These are phyloP conservation scores for Acleris laterana DNA, from an alignment of 2,888 invertebrate species.

Conservation along the genomic window DNA sequence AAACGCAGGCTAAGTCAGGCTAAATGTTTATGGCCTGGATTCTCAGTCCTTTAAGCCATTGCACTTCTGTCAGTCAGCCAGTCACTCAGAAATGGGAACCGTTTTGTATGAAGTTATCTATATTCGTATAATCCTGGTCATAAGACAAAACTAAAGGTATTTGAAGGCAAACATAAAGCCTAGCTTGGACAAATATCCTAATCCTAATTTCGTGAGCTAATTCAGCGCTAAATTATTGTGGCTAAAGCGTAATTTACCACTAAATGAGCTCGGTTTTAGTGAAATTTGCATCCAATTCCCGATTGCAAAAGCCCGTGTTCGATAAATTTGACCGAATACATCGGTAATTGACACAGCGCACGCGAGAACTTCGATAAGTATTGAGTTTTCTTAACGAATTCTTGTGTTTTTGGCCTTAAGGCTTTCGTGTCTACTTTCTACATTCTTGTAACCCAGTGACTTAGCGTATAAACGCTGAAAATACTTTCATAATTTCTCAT, in stretches of 20 bases:
- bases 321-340: constrained; percentile 14
- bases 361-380: background rate
- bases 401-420: too few species aligned
- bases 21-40: too few species aligned
- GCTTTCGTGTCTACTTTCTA: too few species aligned
- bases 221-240: constrained; percentile 20
- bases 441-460: too few species aligned
- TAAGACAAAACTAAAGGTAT: background rate
- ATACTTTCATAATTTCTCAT: too few species aligned
- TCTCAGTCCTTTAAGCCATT: too few species aligned
- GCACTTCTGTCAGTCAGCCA: too few species aligned
- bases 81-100: too few species aligned
- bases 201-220: constrained; percentile 22
- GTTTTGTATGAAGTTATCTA: too few species aligned
- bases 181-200: constrained; percentile 13
- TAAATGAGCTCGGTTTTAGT: constrained; percentile 17
- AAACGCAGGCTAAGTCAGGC: too few species aligned
- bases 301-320: background rate
- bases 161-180: background rate
- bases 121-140: too few species aligned
- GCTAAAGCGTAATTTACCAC: constrained; percentile 18
- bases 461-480: too few species aligned
- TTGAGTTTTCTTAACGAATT: background rate
- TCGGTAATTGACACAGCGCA: constrained; percentile 1
- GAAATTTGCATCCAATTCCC: constrained; percentile 12